Evolutionary conservation across 2,113 vertebrate species (phyloP).

Genomic region (Dasyornis broadbenti): DNA sequence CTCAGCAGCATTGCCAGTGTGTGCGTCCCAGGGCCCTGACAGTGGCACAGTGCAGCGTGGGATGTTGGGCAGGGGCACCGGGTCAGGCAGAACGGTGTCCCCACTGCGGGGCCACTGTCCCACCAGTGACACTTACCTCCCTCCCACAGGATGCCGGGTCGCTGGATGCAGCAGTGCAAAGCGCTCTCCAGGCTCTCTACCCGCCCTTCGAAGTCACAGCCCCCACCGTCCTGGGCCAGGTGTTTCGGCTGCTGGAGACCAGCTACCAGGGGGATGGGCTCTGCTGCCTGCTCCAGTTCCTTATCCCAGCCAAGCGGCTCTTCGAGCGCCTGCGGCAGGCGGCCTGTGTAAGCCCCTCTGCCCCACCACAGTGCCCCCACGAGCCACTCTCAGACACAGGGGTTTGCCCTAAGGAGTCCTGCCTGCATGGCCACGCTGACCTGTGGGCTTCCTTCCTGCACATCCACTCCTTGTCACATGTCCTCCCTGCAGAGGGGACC

Average conservation of each 20-base stretch:
- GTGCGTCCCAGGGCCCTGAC: accelerated
- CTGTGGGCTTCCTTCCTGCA: background rate
- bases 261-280: slow-evolving; percentile 87
- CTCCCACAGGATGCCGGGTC: slow-evolving; percentile 78
- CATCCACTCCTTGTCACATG: accelerated
- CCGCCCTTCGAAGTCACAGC: slow-evolving; percentile 90
- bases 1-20: accelerated
- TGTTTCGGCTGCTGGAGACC: slow-evolving; percentile 89
- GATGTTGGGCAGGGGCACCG: background rate
- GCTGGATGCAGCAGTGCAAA: slow-evolving; percentile 87
- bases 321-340: slow-evolving; percentile 88
- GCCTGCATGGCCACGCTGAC: accelerated
- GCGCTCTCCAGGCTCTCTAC: slow-evolving; percentile 83
- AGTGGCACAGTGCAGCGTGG: accelerated
- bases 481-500: background rate
- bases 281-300: slow-evolving; percentile 89
- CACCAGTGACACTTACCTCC: background rate
- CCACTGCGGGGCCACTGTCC: accelerated
- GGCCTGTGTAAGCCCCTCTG: slow-evolving; percentile 82
- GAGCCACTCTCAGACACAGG: accelerated
- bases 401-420: background rate
- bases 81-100: accelerated
- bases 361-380: background rate
- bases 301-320: slow-evolving; percentile 90
- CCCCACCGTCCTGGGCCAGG: slow-evolving; percentile 86